Evolutionary conservation across 92 coral and sea anemone species (phyloP), one percentile per base, ranked within the genome.

Genomic region (Siderastrea radians): DNA sequence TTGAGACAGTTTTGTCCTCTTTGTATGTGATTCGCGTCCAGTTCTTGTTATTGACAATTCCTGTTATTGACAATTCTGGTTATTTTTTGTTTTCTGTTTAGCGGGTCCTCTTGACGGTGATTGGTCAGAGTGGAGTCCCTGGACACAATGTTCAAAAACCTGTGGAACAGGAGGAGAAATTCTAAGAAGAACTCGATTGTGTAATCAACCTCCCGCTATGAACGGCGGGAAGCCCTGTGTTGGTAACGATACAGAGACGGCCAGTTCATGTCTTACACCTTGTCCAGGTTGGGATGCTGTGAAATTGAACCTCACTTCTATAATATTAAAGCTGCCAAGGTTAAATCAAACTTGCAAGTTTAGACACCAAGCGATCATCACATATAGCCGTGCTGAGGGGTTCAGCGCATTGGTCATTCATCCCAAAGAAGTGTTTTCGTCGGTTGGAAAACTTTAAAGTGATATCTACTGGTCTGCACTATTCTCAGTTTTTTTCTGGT

Each of bases 131-230:
- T 97, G 99, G 99, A 86, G 92, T 4, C 78, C 89, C 10, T 97
- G 98, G 98, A 81, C 99, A 0, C 51, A 72, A 45, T 97, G 99
- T 60, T 94, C 99, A 16, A 77, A 91, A 72, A 75, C 95, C 0
- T 97, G 99, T 80, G 99, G 99, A 51, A 84, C 89, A 26, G 92
- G 98, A 50, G 99, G 99, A 49, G 80, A 89, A 8, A 59, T 87
- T 74, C 91, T 97, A 50, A 66, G 58, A 57, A 84, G 99, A 87
- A 93, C 93, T 62, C 94, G 99, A 52, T 83, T 72, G 57, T 97
- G 99, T 81, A 94, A 97, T 80, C 74, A 68, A 49, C 99, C 99
- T 4, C 99, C 98, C 6, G 81, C 98, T 19, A 96, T 95, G 94
- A 97, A 92, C 88, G 99, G 99, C 50, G 99, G 99, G 54, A 95